Evolutionary conservation across 2,797 vertebrate species (phyloP).

Genomic region (Chloroceryle amazona): DNA sequence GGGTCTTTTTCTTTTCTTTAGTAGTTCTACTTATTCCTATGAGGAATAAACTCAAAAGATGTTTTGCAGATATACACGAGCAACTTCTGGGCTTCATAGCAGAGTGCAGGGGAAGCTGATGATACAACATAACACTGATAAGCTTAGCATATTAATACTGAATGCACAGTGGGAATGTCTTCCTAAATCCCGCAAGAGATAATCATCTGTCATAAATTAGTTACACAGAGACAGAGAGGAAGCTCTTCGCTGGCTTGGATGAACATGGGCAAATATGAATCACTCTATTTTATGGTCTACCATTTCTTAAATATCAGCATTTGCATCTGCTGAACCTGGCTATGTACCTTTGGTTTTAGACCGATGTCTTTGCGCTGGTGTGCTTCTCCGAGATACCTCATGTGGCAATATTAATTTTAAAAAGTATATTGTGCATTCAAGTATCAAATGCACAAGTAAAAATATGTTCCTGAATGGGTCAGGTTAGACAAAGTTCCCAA

Average conservation of each 20-base stretch:
- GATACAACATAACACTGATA: neutral
- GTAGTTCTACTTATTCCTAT: neutral
- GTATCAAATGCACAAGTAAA: neutral
- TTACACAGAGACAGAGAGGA: neutral
- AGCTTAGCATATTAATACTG: neutral
- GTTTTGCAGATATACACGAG: neutral
- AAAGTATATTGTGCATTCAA: neutral
- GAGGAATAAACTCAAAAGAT: neutral
- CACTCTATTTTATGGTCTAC: neutral
- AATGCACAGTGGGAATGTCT: neutral
- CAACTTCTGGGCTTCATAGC: neutral
- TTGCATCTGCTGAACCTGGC: neutral
- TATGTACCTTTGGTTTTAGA: neutral
- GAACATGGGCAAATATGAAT: neutral
- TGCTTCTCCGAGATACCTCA: neutral
- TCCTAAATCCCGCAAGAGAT: neutral
- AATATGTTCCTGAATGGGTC: neutral
- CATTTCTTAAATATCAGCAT: neutral
- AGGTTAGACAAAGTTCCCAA: neutral
- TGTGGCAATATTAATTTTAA: neutral
- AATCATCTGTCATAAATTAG: neutral
- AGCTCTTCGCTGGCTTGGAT: neutral
- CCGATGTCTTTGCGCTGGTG: neutral
- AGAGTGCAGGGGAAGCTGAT: neutral
- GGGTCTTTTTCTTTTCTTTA: neutral